phyloP scores from a whole-genome alignment of 2,113 vertebrate genomes.

The Eulemur macaco region DNA sequence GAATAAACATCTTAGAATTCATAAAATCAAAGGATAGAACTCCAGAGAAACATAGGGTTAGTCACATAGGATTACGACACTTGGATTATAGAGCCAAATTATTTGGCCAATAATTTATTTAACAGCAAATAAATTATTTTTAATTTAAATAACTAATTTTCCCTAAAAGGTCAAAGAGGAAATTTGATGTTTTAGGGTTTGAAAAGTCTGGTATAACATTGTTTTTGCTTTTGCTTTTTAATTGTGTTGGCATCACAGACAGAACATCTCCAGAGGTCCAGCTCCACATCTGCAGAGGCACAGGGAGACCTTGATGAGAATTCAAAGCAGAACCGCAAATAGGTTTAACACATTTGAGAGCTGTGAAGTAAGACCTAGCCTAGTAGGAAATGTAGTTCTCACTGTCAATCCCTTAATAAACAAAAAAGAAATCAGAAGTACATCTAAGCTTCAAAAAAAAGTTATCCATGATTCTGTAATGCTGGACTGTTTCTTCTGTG shows the following conservation, averaged over 20 bases:
- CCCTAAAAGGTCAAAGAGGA: not conserved
- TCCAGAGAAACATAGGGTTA: not conserved
- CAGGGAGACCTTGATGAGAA: not conserved
- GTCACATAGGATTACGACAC: not conserved
- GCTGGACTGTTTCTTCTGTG: rapidly evolving
- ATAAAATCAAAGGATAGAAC: not conserved
- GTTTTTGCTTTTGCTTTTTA: not conserved
- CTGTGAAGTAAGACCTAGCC: not conserved
- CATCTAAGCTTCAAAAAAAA: not conserved
- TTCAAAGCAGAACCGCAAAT: not conserved
- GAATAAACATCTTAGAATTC: not conserved
- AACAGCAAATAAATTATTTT: not conserved
- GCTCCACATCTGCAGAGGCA: not conserved
- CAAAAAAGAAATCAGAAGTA: not conserved
- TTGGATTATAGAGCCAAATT: not conserved
- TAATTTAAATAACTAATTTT: slow-evolving; percentile 16
- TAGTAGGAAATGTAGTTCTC: not conserved
- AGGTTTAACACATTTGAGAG: not conserved
- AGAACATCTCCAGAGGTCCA: not conserved
- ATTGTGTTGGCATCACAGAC: not conserved
- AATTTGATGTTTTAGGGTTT: not conserved
- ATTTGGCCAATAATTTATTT: not conserved
- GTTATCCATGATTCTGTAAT: not conserved
- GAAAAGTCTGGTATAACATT: not conserved
- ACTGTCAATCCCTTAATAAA: not conserved